Conservation (phyloP, 2,797 vertebrate genomes). For the Fistularia tabacaria region DNA sequence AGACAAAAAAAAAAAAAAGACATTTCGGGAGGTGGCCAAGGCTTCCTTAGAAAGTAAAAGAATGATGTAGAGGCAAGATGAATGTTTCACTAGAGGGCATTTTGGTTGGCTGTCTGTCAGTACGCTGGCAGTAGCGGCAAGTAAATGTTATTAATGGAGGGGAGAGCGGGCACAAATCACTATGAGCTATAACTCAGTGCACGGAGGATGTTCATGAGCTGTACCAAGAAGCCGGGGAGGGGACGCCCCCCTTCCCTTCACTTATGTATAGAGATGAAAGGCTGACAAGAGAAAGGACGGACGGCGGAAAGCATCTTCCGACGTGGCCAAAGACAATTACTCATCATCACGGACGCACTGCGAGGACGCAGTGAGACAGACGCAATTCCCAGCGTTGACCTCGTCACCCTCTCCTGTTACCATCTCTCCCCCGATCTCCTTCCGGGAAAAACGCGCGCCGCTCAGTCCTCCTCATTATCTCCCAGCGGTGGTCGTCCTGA, state of each 20-base stretch:
- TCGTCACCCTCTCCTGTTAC: slow-evolving; percentile 13
- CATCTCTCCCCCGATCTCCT: too few relatives aligned
- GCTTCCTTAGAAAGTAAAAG: slow-evolving; percentile 37
- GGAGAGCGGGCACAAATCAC: slow-evolving; percentile 55
- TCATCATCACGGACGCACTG: slow-evolving; percentile 2
- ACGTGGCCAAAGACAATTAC: slow-evolving; percentile 15
- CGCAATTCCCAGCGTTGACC: slow-evolving; percentile 34
- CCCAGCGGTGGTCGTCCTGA: slow-evolving; percentile 57
- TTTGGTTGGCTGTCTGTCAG: slow-evolving; percentile 56
- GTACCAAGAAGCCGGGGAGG: slow-evolving; percentile 14
- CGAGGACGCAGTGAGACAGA: slow-evolving; percentile 5
- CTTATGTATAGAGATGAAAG: not conserved
- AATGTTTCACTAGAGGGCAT: slow-evolving; percentile 52
- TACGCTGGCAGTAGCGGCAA: slow-evolving; percentile 40
- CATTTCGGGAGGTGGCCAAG: slow-evolving; percentile 37
- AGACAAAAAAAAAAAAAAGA: slow-evolving; percentile 5
- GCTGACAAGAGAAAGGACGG: slow-evolving; percentile 19
- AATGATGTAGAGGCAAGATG: slow-evolving; percentile 44
- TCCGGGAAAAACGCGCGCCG: too few relatives aligned
- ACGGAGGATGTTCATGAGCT: slow-evolving; percentile 35
- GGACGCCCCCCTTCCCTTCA: slow-evolving; percentile 5
- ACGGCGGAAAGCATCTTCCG: slow-evolving; percentile 11
- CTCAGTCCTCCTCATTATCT: slow-evolving; percentile 59
- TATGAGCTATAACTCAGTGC: slow-evolving; percentile 49
- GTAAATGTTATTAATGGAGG: slow-evolving; percentile 64